These are phyloP conservation scores for Ctenochaetus hawaiiensis DNA, from an alignment of 2,797 vertebrate species.

Conservation along the genomic window DNA sequence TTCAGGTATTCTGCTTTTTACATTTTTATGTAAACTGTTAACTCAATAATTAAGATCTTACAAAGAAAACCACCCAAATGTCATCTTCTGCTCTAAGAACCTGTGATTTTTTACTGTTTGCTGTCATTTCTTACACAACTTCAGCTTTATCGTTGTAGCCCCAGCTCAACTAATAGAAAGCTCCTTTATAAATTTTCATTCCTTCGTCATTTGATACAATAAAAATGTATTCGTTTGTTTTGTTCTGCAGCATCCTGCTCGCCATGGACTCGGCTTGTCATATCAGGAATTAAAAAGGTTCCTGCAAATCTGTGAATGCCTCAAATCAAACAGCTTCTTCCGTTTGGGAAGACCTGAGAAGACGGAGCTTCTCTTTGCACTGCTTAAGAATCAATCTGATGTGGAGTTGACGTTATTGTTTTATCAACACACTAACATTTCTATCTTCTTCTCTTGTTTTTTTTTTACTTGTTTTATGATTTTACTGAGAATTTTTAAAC, in stretches of 20 bases:
- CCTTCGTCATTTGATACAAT: not conserved
- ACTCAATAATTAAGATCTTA: too few relatives aligned
- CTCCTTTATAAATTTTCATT: too few relatives aligned
- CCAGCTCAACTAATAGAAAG: not conserved
- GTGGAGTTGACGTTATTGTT: conserved; percentile 36
- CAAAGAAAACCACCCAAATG: not conserved
- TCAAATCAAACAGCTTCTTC: conserved; percentile 10
- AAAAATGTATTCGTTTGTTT: not conserved
- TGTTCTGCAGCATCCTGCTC: conserved; percentile 84
- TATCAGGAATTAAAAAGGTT: conserved; percentile 47
- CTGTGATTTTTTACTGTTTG: not conserved
- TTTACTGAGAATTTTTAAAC: conserved; percentile 58
- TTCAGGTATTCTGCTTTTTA: too few relatives aligned
- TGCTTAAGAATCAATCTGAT: conserved; percentile 58
- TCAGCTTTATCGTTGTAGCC: too few relatives aligned
- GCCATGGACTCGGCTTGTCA: conserved; percentile 91
- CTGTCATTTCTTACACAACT: not conserved
- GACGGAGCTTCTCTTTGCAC: conserved; percentile 69
- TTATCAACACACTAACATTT: conserved; percentile 61
- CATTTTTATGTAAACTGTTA: too few relatives aligned
- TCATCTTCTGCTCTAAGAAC: not conserved
- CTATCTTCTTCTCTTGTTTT: conserved; percentile 14
- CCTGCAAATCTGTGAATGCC: conserved; percentile 9
- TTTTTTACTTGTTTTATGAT: conserved; percentile 33
- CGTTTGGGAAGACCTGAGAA: not conserved